Percentiles rank a stretch among this genome's conserved stretches.
These are phyloP conservation scores for Amphiprion clarkii DNA, from an alignment of 2,797 vertebrate species.

Conservation along the genomic window DNA sequence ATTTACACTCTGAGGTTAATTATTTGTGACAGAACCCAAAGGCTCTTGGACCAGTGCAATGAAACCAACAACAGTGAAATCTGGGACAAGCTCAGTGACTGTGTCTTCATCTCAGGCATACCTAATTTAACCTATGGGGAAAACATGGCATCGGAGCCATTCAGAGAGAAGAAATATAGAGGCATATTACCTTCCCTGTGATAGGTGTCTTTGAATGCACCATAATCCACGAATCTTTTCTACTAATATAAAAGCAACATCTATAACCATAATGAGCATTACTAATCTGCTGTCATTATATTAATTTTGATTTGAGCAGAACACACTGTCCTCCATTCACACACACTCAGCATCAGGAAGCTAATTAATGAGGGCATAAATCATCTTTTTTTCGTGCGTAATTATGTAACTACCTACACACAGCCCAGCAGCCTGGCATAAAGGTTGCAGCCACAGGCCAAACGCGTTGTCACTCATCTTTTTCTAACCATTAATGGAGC, in stretches of 20 bases:
- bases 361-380: slow-evolving; percentile 33
- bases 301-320: slow-evolving; percentile 7
- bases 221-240: no score
- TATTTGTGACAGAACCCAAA: slow-evolving; percentile 71
- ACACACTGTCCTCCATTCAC: slow-evolving; percentile 5
- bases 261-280: neutral
- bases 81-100: slow-evolving; percentile 77
- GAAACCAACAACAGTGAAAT: slow-evolving; percentile 69
- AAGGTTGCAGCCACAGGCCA: slow-evolving; percentile 48
- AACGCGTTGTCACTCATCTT: slow-evolving; percentile 29
- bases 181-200: slow-evolving; percentile 3
- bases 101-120: slow-evolving; percentile 73
- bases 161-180: neutral
- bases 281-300: slow-evolving; percentile 8
- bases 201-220: slow-evolving; percentile 1
- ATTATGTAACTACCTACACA: slow-evolving; percentile 73
- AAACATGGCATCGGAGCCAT: slow-evolving; percentile 21
- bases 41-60: slow-evolving; percentile 53
- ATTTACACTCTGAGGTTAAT: slow-evolving; percentile 64
- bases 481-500: slow-evolving; percentile 28
- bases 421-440: slow-evolving; percentile 28
- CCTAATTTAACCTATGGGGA: slow-evolving; percentile 75
- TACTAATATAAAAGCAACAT: neutral
- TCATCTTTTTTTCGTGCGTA: slow-evolving; percentile 22
- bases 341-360: slow-evolving; percentile 12